Base-by-base conservation (phyloP, 92 coral and sea anemone genomes). In the Plumapathes pennacea region DNA sequence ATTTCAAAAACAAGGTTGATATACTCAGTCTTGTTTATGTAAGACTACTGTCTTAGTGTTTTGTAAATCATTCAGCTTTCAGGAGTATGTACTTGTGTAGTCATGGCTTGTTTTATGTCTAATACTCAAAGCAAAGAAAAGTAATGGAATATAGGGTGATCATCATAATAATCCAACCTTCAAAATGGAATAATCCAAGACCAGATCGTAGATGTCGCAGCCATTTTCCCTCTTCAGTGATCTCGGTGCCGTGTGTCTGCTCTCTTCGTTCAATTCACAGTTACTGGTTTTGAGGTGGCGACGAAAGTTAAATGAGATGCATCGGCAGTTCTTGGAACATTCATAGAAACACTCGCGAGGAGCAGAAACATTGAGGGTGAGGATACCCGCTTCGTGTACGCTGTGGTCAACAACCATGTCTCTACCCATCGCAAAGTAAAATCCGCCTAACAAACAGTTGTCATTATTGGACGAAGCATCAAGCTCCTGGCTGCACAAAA, bases 221-320 rank as follows among this genome's bases (percentile, higher is more conserved):
- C 57, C 57, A 11, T 23, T 18, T 5, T 14, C 18, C 14, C 5
- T 38, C 38, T 32, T 17, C 14, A 46, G 37, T 1, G 57, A 44
- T 25, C 10, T 34, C 4, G 25, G 25, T 18, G 24, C 49, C 23
- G 29, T n/a, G 25, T 62, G 37, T 22, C 50, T 46, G 43, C 38
- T 62, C 38, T 46, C 69, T 46, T 62, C 46, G 5, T 62, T 62
- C 43, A 46, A 57, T 14, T 62, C 54, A 18, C 69, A 62, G 69
- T 62, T 62, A 19, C 38, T 14, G 15, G 10, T 13, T 17, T 17
- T 47, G 14, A 10, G 34, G 17, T 32, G 25, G 12, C 9, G 36
- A 34, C 12, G 32, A 20, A 13, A 62, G 29, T 46, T 62, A 25
- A 62, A 62, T 13, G 69, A 62, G 32, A 62, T 47, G 50, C 69